These are phyloP conservation scores for Zaprionus nigranus DNA, from an alignment of 1,140 invertebrate species.

Conservation along the genomic window DNA sequence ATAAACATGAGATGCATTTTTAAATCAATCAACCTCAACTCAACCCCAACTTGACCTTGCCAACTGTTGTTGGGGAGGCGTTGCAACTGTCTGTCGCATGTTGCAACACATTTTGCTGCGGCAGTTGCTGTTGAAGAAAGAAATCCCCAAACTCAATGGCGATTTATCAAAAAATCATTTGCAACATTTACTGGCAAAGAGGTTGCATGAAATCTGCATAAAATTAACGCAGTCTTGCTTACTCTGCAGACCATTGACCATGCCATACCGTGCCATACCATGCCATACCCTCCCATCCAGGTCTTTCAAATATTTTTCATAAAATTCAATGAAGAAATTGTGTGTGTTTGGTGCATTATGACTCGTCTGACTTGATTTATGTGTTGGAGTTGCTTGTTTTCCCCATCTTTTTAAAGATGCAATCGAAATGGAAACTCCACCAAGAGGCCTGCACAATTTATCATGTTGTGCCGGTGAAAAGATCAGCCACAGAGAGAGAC, in stretches of 20 bases:
- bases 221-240: conserved; percentile 63
- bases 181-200: conserved; percentile 68
- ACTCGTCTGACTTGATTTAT: conserved; percentile 73
- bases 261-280: background rate
- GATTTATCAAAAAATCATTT: conserved; percentile 69
- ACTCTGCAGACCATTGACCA: conserved; percentile 27
- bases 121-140: conserved; percentile 20
- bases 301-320: conserved; percentile 49
- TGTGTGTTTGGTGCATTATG: conserved; percentile 60
- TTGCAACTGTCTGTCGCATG: conserved; percentile 34
- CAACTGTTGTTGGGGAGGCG: conserved; percentile 15
- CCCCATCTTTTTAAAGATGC: conserved; percentile 52
- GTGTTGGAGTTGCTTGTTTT: conserved; percentile 58
- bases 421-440: conserved; percentile 56
- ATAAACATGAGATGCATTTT: conserved; percentile 57
- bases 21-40: conserved; percentile 71
- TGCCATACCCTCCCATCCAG: conserved; percentile 6
- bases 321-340: conserved; percentile 68
- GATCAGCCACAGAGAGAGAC: background rate
- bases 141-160: conserved; percentile 55
- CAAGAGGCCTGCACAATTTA: conserved; percentile 68
- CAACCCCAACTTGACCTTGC: conserved; percentile 65
- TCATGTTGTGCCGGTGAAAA: conserved; percentile 73
- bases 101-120: conserved; percentile 54
- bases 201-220: conserved; percentile 77